These are phyloP conservation scores for Anableps anableps DNA, from an alignment of 2,797 vertebrate species.

Conservation along the genomic window DNA sequence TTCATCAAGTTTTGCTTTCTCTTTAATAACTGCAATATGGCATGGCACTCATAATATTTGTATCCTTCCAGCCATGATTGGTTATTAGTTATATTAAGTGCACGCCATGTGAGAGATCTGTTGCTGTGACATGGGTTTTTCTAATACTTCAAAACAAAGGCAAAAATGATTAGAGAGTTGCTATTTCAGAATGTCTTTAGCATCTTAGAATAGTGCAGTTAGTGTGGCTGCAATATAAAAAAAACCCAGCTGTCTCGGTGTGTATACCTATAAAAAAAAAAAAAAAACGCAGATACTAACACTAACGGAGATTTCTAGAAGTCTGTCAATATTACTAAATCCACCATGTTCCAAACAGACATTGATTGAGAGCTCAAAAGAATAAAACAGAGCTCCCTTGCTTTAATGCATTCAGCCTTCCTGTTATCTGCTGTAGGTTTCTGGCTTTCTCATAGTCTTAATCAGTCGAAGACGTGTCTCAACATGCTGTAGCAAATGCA, in stretches of 20 bases:
- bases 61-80: background rate
- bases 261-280: too few species aligned
- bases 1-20: background rate
- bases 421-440: background rate
- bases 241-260: background rate
- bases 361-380: background rate
- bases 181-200: background rate
- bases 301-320: background rate
- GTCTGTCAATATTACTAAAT: background rate
- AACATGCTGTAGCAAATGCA: background rate
- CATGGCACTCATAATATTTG: background rate
- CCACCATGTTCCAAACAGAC: background rate
- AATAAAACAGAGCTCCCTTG: background rate
- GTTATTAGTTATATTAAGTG: background rate
- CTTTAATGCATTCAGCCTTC: background rate
- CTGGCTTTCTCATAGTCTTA: background rate
- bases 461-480: background rate
- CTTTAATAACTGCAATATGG: background rate
- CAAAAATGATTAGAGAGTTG: background rate
- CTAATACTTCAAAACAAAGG: background rate
- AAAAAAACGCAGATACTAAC: background rate
- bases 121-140: background rate
- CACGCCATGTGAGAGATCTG: background rate
- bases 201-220: background rate
- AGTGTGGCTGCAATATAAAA: background rate